These are phyloP conservation scores for Dryocosmus kuriphilus DNA, from an alignment of 2,888 invertebrate genomes.

Conservation along the genomic window DNA sequence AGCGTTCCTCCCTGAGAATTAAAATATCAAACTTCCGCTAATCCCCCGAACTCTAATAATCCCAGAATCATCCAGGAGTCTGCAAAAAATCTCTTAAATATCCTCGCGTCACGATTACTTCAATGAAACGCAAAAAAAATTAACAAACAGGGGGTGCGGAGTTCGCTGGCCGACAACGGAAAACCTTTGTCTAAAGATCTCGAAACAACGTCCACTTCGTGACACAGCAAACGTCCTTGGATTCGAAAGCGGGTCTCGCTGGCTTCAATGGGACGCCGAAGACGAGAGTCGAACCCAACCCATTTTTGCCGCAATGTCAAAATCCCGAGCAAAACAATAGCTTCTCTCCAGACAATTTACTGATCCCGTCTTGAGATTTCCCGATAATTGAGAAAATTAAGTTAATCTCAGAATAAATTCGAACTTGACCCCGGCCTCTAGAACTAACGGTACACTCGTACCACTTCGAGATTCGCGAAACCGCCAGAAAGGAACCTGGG, in stretches of 20 bases:
- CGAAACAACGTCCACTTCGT: constrained; percentile 21
- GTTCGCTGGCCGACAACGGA: constrained; percentile 40
- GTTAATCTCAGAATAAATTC: neutral
- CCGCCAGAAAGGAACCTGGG: constrained; percentile 51
- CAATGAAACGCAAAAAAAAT: constrained; percentile 17
- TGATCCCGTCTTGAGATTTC: neutral
- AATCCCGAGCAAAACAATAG: constrained; percentile 51
- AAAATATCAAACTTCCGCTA: neutral
- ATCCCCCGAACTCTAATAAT: neutral
- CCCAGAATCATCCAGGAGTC: neutral
- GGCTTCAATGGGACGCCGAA: constrained; percentile 21
- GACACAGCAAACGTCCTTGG: constrained; percentile 28
- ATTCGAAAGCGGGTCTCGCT: constrained; percentile 20
- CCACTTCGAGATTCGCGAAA: constrained; percentile 40
- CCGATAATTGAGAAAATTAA: neutral
- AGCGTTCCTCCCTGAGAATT: neutral
- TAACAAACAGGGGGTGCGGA: constrained; percentile 14
- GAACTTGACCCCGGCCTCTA: neutral
- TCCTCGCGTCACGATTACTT: constrained; percentile 3
- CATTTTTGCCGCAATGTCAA: constrained; percentile 57
- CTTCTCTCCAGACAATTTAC: constrained; percentile 10
- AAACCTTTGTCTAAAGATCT: constrained; percentile 32
- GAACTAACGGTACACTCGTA: constrained; percentile 37
- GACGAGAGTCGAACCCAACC: constrained; percentile 51
- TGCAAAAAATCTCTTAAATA: neutral